Conservation (phyloP, 1,140 invertebrate genomes). For the Drosophila carrolli region DNA sequence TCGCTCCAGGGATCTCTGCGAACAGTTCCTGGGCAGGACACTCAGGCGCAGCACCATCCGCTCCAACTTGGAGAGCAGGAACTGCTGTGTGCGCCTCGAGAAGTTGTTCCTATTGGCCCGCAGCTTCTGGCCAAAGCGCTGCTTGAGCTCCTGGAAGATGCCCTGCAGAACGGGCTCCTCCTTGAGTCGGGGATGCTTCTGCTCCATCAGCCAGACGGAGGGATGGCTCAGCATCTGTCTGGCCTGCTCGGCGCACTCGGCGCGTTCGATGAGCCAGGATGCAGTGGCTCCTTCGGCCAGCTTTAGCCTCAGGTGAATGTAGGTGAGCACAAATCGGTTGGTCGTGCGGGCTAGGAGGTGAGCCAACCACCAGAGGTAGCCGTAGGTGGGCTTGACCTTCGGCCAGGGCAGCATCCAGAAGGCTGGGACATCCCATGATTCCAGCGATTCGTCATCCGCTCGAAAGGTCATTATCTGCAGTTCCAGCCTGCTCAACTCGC, state of each 20-base stretch:
- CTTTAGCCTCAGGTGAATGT: slow-evolving; percentile 34
- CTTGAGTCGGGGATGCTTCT: slow-evolving; percentile 5
- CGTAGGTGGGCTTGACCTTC: too few species aligned
- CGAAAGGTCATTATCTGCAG: background rate
- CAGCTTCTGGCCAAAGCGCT: slow-evolving; percentile 26
- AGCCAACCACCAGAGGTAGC: background rate
- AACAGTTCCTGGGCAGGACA: slow-evolving; percentile 24
- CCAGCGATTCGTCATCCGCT: background rate
- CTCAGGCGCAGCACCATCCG: slow-evolving; percentile 45
- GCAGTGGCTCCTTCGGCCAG: background rate
- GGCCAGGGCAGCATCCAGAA: slow-evolving; percentile 31
- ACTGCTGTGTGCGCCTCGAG: background rate
- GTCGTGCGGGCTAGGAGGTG: background rate
- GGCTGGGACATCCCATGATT: background rate
- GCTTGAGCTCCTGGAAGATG: slow-evolving; percentile 42
- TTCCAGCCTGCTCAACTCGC: background rate
- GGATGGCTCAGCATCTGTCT: slow-evolving; percentile 52
- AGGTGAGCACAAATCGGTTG: slow-evolving; percentile 2
- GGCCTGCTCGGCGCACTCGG: slow-evolving; percentile 42
- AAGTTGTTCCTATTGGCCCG: slow-evolving; percentile 47
- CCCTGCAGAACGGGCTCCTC: slow-evolving; percentile 16
- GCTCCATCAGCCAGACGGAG: slow-evolving; percentile 44
- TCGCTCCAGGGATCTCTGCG: background rate
- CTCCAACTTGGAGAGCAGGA: slow-evolving; percentile 35
- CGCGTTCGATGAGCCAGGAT: slow-evolving; percentile 1